A percentile compares a stretch with the other conserved stretches of the same genome.
Evolutionary conservation across 2,888 invertebrate species (phyloP).

Genomic region (Melieria omissa): DNA sequence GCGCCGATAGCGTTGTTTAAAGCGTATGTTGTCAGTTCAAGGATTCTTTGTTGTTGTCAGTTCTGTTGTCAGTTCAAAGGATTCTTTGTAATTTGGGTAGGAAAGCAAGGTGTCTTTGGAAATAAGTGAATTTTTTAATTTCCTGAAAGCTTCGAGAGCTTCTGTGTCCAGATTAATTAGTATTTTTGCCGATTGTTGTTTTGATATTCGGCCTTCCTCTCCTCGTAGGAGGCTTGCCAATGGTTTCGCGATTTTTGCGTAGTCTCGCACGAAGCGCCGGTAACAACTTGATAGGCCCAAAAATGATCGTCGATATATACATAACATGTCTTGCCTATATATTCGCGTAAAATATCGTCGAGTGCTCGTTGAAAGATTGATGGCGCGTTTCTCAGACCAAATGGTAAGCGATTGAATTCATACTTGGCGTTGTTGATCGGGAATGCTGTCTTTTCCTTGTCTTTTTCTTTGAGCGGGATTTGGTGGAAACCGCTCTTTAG

Average conservation of each 20-base stretch:
- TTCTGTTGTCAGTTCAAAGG: conserved; percentile 1
- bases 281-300: conserved; percentile 35
- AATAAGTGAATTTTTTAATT: conserved; percentile 3
- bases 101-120: background rate
- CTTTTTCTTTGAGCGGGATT: conserved; percentile 34
- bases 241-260: conserved; percentile 12
- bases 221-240: conserved; percentile 19
- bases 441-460: background rate
- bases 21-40: no score
- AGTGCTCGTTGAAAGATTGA: conserved; percentile 30
- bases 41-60: no score
- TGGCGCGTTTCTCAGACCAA: conserved; percentile 26
- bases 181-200: conserved; percentile 26
- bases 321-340: conserved; percentile 23
- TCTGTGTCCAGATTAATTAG: conserved; percentile 13
- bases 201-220: conserved; percentile 36
- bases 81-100: background rate
- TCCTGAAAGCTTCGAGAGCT: background rate
- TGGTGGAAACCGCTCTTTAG: conserved; percentile 38
- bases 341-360: conserved; percentile 25
- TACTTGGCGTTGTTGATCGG: conserved; percentile 24
- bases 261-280: conserved; percentile 1
- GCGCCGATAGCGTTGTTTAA: background rate
- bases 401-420: conserved; percentile 25
- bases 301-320: conserved; percentile 34